Percentiles rank a stretch among this genome's conserved stretches.
Evolutionary conservation across 2,888 invertebrate genomes (phyloP).

Genomic region (Tineola bisselliella): DNA sequence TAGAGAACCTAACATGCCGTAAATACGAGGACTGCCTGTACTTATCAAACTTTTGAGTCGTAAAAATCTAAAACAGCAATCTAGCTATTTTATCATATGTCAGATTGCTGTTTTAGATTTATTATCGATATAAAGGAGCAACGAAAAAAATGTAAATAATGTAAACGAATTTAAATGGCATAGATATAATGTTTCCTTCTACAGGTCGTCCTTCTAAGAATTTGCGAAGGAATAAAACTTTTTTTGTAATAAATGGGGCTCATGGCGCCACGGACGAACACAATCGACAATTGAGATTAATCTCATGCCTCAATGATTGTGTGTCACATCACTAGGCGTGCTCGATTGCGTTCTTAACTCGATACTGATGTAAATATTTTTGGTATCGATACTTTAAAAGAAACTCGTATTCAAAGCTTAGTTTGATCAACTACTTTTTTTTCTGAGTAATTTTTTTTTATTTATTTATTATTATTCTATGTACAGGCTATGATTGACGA

Average conservation of each 20-base stretch:
- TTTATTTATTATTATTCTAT: too few relatives aligned
- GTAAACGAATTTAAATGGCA: not conserved
- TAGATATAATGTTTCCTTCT: not conserved
- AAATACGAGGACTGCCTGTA: too few relatives aligned
- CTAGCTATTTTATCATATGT: too few relatives aligned
- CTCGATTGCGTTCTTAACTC: not conserved
- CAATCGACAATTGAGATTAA: slow-evolving; percentile 1
- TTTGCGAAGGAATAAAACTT: not conserved
- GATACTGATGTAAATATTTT: not conserved
- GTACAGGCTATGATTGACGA: too few relatives aligned
- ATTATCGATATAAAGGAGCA: not conserved
- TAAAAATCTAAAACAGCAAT: too few relatives aligned
- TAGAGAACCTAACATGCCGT: too few relatives aligned
- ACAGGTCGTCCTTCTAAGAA: not conserved
- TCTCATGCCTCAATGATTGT: not conserved
- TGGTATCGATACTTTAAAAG: too few relatives aligned
- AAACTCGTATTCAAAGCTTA: too few relatives aligned
- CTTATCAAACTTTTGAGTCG: too few relatives aligned
- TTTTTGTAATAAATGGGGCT: not conserved
- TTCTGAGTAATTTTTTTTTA: too few relatives aligned
- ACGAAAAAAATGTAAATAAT: not conserved
- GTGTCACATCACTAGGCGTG: not conserved
- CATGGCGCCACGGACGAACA: slow-evolving; percentile 3
- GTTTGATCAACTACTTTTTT: too few relatives aligned
- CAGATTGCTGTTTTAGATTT: too few relatives aligned